These are phyloP conservation scores for Dendrolimus houi DNA, from an alignment of 2,888 invertebrate species.

Conservation along the genomic window DNA sequence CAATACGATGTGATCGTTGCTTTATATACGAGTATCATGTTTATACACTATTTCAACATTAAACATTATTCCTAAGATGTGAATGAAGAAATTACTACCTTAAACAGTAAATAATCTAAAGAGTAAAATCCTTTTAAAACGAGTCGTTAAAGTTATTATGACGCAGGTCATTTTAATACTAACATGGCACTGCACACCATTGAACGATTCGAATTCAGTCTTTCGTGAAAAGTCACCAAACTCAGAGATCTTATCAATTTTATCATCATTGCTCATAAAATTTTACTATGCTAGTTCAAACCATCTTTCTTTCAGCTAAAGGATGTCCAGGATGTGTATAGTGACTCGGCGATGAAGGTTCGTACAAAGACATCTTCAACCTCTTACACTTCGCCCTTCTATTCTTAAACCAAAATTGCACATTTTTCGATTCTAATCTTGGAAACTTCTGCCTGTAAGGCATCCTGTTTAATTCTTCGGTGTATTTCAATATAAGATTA, in stretches of 20 bases:
- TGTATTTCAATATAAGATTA: constrained; percentile 97
- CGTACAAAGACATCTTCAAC: constrained; percentile 92
- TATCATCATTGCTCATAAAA: constrained; percentile 3
- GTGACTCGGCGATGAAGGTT: constrained; percentile 80
- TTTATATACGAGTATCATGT: constrained; percentile 19
- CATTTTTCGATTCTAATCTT: constrained; percentile 98
- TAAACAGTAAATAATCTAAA: constrained; percentile 32
- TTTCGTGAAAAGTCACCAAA: constrained; percentile 45
- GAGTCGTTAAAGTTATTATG: constrained; percentile 34
- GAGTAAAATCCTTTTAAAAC: constrained; percentile 43
- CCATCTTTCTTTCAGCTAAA: constrained; percentile 69
- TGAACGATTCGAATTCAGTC: constrained; percentile 63
- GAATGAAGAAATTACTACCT: constrained; percentile 19
- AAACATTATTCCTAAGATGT: constrained; percentile 22
- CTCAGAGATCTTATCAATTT: constrained; percentile 7
- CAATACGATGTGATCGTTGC: constrained; percentile 35
- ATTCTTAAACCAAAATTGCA: constrained; percentile 99
- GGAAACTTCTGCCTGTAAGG: constrained; percentile 99
- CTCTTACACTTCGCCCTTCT: constrained; percentile 98
- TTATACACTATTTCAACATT: constrained; percentile 17
- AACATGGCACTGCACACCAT: constrained; percentile 72
- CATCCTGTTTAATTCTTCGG: constrained; percentile 97
- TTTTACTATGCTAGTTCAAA: constrained; percentile 31
- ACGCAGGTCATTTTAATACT: constrained; percentile 52
- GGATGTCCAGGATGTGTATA: constrained; percentile 74